These are phyloP conservation scores for Athene cunicularia DNA, from an alignment of 2,113 vertebrate genomes.

Conservation along the genomic window DNA sequence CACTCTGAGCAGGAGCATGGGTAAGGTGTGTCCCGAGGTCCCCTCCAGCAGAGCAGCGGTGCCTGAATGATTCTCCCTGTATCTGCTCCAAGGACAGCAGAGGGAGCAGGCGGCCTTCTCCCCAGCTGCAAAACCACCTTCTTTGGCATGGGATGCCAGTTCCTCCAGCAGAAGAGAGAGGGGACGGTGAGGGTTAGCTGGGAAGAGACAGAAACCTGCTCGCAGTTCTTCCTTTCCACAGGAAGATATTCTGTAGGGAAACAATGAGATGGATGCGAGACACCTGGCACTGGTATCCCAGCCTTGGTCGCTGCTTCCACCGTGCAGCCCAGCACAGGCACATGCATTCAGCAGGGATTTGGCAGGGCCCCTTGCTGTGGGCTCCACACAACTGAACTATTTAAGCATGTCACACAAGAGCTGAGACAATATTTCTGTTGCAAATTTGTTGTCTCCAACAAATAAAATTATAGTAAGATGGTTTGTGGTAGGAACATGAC, in stretches of 20 bases:
- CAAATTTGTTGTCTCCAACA: neutral
- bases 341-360: fast-evolving
- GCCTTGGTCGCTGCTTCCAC: neutral
- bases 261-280: neutral
- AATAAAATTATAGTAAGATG: neutral
- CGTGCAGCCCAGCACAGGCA: neutral
- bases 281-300: fast-evolving
- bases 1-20: neutral
- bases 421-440: neutral
- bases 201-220: neutral
- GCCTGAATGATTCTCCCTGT: fast-evolving
- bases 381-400: fast-evolving
- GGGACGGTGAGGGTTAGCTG: neutral
- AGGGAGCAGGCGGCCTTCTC: neutral
- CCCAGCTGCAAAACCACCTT: neutral
- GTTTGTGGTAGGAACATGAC: neutral
- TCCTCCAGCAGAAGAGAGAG: neutral
- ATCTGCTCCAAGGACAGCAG: neutral
- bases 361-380: neutral
- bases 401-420: neutral
- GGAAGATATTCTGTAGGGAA: neutral
- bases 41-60: neutral
- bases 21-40: neutral
- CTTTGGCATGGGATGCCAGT: neutral
- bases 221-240: too few relatives aligned